A percentile compares a stretch with the other conserved stretches of the same genome.
These are phyloP conservation scores for mouse (Mus musculus) DNA, from an alignment of 2,113 vertebrate genomes.

Conservation along the genomic window GRCm39 chr9:62834001-62834500, in stretches of 20 bases:
- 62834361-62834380: too few species aligned
- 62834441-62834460: not conserved
- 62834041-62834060: not conserved
- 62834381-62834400: too few species aligned
- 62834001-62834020: slow-evolving; percentile 18
- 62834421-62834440: not conserved
- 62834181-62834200: not conserved
- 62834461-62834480: not conserved
- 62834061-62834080: too few species aligned
- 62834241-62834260: too few species aligned
- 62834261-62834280: not conserved
- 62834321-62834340: too few species aligned
- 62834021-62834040: not conserved
- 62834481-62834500: not conserved
- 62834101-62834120: not conserved
- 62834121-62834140: not conserved
- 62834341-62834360: too few species aligned
- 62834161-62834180: not conserved
- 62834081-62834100: not conserved
- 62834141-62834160: not conserved
- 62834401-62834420: too few species aligned
- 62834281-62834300: not conserved
- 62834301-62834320: too few species aligned
- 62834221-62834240: not conserved
- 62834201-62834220: not conserved